These are phyloP conservation scores for Archips crataeganus DNA, from an alignment of 2,888 invertebrate species.

Conservation along the genomic window DNA sequence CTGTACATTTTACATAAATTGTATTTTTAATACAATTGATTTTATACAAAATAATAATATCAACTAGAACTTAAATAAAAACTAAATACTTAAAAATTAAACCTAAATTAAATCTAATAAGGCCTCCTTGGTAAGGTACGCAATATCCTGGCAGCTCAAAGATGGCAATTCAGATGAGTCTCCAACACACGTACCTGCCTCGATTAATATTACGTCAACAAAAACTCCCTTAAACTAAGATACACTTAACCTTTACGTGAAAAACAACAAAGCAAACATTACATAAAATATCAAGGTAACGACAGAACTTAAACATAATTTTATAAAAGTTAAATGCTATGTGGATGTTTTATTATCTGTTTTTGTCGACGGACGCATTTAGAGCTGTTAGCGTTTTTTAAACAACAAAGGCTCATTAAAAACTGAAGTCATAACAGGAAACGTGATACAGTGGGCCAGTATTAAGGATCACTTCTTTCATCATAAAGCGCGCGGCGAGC, in stretches of 20 bases:
- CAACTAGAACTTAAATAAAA: too few relatives aligned
- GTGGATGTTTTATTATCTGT: conserved; percentile 36
- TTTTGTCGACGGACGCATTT: conserved; percentile 63
- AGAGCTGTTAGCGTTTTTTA: conserved; percentile 73
- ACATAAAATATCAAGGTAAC: conserved; percentile 33
- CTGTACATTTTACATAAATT: too few relatives aligned
- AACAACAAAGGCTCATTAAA: conserved; percentile 80
- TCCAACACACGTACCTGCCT: too few relatives aligned
- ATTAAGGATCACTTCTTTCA: conserved; percentile 76
- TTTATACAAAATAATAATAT: too few relatives aligned
- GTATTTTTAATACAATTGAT: too few relatives aligned
- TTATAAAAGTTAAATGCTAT: conserved; percentile 40
- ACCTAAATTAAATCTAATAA: too few relatives aligned
- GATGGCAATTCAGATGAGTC: too few relatives aligned
- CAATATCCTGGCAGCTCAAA: too few relatives aligned
- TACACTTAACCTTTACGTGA: conserved; percentile 20
- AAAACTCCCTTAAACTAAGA: neutral
- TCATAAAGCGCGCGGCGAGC: conserved; percentile 77
- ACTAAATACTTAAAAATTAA: too few relatives aligned
- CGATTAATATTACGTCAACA: neutral
- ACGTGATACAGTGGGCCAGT: conserved; percentile 77
- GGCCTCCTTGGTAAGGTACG: too few relatives aligned
- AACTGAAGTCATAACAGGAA: conserved; percentile 85
- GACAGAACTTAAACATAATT: conserved; percentile 31
- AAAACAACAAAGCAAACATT: conserved; percentile 56